phyloP scores from a whole-genome alignment of 2,888 invertebrate species.

The Lithophane socia region DNA sequence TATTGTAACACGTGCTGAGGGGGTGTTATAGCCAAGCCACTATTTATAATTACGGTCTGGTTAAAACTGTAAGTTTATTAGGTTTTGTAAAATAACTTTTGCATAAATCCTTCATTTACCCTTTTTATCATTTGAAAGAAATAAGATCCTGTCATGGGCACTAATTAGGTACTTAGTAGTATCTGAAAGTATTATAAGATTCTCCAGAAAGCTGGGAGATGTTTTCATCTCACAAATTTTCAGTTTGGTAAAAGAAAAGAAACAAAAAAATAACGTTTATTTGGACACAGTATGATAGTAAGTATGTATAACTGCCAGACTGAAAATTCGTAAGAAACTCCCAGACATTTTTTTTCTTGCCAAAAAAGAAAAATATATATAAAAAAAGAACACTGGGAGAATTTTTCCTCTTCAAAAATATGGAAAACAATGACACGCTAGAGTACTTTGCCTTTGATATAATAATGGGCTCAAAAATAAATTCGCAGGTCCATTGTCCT shows the following conservation, averaged over 20 bases:
- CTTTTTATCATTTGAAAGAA: background rate
- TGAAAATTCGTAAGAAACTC: background rate
- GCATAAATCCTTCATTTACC: background rate
- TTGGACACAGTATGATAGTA: too few species aligned
- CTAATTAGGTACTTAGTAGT: background rate
- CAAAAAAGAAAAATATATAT: constrained; percentile 24
- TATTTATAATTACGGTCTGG: constrained; percentile 35
- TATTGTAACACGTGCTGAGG: constrained; percentile 50
- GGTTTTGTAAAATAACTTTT: background rate
- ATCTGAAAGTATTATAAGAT: background rate
- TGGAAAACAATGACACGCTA: constrained; percentile 55
- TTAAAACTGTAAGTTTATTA: constrained; percentile 22
- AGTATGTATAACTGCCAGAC: too few species aligned
- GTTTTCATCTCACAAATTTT: too few species aligned
- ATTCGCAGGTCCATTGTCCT: constrained; percentile 45
- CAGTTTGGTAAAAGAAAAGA: too few species aligned
- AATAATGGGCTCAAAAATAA: constrained; percentile 54
- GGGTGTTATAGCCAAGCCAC: constrained; percentile 43
- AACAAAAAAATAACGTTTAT: too few species aligned
- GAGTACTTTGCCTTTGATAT: constrained; percentile 46
- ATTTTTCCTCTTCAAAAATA: constrained; percentile 28
- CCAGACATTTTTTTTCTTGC: background rate
- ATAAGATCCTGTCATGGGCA: background rate
- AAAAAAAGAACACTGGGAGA: background rate
- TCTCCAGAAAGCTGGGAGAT: background rate